phyloP scores from a whole-genome alignment of 2,797 vertebrate species.

The Sebastes itinus region DNA sequence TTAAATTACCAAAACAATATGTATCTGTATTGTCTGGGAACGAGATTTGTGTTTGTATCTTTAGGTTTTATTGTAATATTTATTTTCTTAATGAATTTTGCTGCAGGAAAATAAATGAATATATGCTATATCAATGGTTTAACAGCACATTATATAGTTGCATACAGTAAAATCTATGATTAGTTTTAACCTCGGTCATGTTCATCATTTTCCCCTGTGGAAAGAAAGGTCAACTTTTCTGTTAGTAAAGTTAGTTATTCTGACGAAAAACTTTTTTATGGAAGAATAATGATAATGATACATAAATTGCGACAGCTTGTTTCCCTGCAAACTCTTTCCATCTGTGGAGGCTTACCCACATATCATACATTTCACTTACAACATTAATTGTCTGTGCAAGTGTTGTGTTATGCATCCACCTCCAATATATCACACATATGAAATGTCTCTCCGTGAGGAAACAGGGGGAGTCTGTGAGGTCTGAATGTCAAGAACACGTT shows the following conservation, averaged over 20 bases:
- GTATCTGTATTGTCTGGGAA: neutral
- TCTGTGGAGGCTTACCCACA: constrained; percentile 3
- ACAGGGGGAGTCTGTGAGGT: neutral
- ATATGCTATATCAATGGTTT: neutral
- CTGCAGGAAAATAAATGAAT: neutral
- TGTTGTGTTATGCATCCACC: constrained; percentile 12
- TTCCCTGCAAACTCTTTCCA: constrained; percentile 9
- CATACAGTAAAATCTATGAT: neutral
- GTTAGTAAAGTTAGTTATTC: neutral
- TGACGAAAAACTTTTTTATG: neutral
- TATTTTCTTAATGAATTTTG: neutral
- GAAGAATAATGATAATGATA: constrained; percentile 1
- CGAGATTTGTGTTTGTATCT: neutral
- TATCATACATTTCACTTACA: constrained; percentile 11
- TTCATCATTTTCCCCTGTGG: neutral
- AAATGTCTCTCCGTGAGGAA: constrained; percentile 26
- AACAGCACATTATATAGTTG: neutral
- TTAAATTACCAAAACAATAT: neutral
- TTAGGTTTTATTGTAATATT: neutral
- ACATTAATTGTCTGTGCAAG: constrained; percentile 39
- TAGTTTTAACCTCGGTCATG: neutral
- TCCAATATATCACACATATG: constrained; percentile 30
- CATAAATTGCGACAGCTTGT: neutral
- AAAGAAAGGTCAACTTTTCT: neutral
- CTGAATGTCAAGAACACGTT: constrained; percentile 33